A percentile compares a stretch with the other conserved stretches of the same genome.
Evolutionary conservation across 2,888 invertebrate genomes (phyloP).

Genomic region (Heliconius sara): DNA sequence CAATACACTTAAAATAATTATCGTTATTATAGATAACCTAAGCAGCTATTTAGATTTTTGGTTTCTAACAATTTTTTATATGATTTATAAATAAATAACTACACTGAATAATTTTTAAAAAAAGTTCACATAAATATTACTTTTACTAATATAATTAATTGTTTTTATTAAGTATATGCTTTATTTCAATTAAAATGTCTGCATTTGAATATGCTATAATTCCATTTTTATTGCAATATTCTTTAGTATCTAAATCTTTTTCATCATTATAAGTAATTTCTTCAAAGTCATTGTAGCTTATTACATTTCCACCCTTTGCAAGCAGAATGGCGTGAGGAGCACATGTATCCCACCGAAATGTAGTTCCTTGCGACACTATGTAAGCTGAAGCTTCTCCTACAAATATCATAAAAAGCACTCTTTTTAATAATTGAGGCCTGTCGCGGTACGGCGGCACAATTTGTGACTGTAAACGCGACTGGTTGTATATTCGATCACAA

Average conservation of each 20-base stretch:
- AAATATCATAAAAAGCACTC: constrained; percentile 41
- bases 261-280: constrained; percentile 71
- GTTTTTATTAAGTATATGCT: constrained; percentile 36
- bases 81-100: background rate
- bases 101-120: background rate
- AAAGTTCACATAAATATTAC: background rate
- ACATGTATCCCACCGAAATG: constrained; percentile 96
- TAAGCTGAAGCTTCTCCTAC: constrained; percentile 85
- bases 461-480: too few relatives aligned
- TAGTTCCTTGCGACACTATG: constrained; percentile 90
- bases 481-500: too few relatives aligned
- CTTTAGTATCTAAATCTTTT: constrained; percentile 58
- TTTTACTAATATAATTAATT: background rate
- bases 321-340: constrained; percentile 93
- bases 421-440: background rate
- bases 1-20: background rate
- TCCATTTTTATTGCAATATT: constrained; percentile 71
- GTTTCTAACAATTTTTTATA: background rate
- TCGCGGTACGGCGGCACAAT: too few relatives aligned
- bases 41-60: background rate
- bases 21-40: background rate
- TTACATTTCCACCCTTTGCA: constrained; percentile 90
- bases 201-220: constrained; percentile 66
- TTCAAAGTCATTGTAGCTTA: constrained; percentile 56
- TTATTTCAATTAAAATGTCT: constrained; percentile 56